Conservation (phyloP, 2,888 invertebrate species). For the Lypha dubia region DNA sequence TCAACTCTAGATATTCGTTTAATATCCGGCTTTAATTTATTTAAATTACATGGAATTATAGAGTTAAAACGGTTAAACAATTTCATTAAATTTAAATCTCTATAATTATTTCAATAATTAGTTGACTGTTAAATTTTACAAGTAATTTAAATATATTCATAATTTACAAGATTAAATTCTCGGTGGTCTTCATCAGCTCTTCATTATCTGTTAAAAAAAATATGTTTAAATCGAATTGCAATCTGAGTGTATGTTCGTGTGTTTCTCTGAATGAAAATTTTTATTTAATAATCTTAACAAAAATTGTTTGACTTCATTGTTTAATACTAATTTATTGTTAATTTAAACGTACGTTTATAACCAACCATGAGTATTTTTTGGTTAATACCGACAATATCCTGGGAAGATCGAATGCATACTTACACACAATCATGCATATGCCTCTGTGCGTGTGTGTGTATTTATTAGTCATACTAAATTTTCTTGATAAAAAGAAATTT, state of each 20-base stretch:
- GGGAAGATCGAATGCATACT: neutral
- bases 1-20: neutral
- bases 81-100: conserved; percentile 50
- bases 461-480: neutral
- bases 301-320: conserved; percentile 27
- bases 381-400: conserved; percentile 4
- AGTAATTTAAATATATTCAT: conserved; percentile 60
- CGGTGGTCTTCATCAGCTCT: conserved; percentile 53
- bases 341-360: conserved; percentile 5
- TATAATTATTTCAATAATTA: conserved; percentile 37
- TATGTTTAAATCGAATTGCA: neutral
- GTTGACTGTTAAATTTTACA: conserved; percentile 31
- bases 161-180: conserved; percentile 62
- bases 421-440: neutral
- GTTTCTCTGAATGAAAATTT: conserved; percentile 3
- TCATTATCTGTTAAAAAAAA: neutral
- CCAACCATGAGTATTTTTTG: neutral
- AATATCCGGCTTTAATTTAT: conserved; percentile 49
- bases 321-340: conserved; percentile 32
- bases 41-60: conserved; percentile 12
- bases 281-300: conserved; percentile 14
- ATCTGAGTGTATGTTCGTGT: neutral
- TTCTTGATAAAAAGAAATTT: neutral
- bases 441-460: neutral
- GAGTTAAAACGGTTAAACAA: conserved; percentile 35